phyloP scores from a whole-genome alignment of 1,140 invertebrate genomes.

The Aleiodes sp. region DNA sequence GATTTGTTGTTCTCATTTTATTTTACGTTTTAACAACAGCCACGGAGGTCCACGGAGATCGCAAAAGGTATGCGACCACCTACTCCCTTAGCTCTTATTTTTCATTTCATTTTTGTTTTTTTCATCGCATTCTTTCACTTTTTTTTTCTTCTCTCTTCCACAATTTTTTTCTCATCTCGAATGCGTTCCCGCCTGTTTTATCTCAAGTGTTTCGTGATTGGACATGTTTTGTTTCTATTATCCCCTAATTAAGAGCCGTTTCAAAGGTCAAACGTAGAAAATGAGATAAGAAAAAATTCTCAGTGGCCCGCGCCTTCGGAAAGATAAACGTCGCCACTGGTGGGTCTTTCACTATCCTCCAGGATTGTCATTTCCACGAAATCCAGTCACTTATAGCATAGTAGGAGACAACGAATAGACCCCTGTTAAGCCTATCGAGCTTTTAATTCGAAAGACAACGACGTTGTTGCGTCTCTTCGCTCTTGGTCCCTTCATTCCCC shows the following conservation, averaged over 20 bases:
- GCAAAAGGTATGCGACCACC: conserved; percentile 12
- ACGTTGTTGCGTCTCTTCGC: conserved; percentile 25
- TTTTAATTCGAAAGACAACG: conserved; percentile 35
- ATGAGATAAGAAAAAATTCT: conserved; percentile 23
- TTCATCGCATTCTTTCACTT: not conserved
- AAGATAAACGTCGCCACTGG: not conserved
- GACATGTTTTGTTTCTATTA: conserved; percentile 62
- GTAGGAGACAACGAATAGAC: not conserved
- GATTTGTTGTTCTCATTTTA: conserved; percentile 15
- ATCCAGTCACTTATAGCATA: conserved; percentile 1
- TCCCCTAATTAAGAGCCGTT: conserved; percentile 63
- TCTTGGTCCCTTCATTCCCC: not conserved
- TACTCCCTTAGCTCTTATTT: conserved; percentile 33
- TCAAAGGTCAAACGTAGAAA: conserved; percentile 43
- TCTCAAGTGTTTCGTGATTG: conserved; percentile 60
- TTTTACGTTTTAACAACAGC: not conserved
- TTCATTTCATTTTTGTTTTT: not conserved
- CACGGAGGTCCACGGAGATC: not conserved
- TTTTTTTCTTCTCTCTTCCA: not conserved
- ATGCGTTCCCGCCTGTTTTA: conserved; percentile 45
- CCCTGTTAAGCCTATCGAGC: conserved; percentile 33
- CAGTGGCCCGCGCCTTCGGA: not conserved
- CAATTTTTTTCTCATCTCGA: not conserved
- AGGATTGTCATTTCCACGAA: conserved; percentile 31
- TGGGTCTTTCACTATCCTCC: conserved; percentile 4